Base-by-base conservation (phyloP, 2,797 vertebrate genomes). In the Luscinia megarhynchos region DNA sequence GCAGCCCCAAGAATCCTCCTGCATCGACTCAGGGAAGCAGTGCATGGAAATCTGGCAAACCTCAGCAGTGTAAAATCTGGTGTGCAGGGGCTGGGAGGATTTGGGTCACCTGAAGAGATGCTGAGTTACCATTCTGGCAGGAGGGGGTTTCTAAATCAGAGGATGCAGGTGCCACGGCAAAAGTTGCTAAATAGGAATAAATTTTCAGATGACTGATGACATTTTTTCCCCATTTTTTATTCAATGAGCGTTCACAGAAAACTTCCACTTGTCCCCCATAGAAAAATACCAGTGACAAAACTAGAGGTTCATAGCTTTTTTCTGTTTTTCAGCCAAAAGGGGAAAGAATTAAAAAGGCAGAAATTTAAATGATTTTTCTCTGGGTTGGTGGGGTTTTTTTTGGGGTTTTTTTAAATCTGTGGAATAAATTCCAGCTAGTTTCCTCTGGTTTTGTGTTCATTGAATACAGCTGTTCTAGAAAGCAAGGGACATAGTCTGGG, bases 1-100 rank as follows among this genome's bases (percentile, higher is more conserved):
- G 97, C 97, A 98, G 97, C 97, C 98, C 97, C 98, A 98, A 98
- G 98, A 98, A 98, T 98, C 86, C 84, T 93, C 93, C 91, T 91
- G 91, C 62, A 93, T 59, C 97, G 84, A 97, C 82, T 86, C 24
- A 86, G 67, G 61, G 69, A 81, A 92, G 53, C 57, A 80, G 84
- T 59, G 54, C 87, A 93, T 61, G 75, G 92, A 96, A 76, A 96
- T 62, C 62, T 67, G 79, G 54, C 79, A 85, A 95, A 94, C 75
- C 32, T 82, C 78, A 81, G 54, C 87, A 40, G 69, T 54, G 48
- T 38, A 29, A 92, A 92, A 84, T 82, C 84, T 24, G 51, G 40
- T 58, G 41, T 82, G 86, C 93, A 93, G 81, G 87, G 91, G 36
- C 81, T 27, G 36, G 41, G 36, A 70, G 74, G 67, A 72, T 59